A percentile compares a stretch with the other conserved stretches of the same genome.
Evolutionary conservation across 2,797 vertebrate species (phyloP).

Genomic region (Neosalanx taihuensis): DNA sequence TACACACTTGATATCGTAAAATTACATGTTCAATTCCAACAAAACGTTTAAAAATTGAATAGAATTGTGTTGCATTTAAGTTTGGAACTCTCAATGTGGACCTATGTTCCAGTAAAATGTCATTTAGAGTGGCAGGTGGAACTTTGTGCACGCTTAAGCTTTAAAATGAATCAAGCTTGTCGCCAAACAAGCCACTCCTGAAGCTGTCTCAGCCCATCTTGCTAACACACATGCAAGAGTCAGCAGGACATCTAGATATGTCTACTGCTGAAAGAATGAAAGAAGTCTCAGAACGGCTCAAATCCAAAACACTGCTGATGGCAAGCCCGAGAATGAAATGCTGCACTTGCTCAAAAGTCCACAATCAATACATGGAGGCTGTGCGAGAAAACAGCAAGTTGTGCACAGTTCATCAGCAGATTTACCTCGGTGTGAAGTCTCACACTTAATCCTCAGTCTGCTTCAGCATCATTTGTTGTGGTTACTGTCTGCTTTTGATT

Average conservation of each 20-base stretch:
- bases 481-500: slow-evolving; percentile 6
- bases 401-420: slow-evolving; percentile 6
- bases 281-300: slow-evolving; percentile 12
- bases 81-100: too few relatives aligned
- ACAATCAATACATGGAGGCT: slow-evolving; percentile 7
- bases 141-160: too few relatives aligned
- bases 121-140: too few relatives aligned
- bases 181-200: neutral
- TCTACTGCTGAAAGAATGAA: slow-evolving; percentile 14
- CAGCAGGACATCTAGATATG: slow-evolving; percentile 12
- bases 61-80: too few relatives aligned
- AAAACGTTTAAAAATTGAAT: too few relatives aligned
- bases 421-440: neutral
- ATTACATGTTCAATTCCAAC: too few relatives aligned
- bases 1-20: too few relatives aligned
- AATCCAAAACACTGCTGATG: slow-evolving; percentile 11
- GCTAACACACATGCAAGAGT: slow-evolving; percentile 7
- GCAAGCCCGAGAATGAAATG: neutral
- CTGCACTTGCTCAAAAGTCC: neutral
- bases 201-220: neutral
- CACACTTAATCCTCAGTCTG: neutral
- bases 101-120: too few relatives aligned
- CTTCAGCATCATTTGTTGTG: neutral
- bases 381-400: slow-evolving; percentile 3
- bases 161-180: too few relatives aligned